Evolutionary conservation across 2,113 vertebrate genomes (phyloP).

Genomic region (Dicerorhinus sumatrensis): DNA sequence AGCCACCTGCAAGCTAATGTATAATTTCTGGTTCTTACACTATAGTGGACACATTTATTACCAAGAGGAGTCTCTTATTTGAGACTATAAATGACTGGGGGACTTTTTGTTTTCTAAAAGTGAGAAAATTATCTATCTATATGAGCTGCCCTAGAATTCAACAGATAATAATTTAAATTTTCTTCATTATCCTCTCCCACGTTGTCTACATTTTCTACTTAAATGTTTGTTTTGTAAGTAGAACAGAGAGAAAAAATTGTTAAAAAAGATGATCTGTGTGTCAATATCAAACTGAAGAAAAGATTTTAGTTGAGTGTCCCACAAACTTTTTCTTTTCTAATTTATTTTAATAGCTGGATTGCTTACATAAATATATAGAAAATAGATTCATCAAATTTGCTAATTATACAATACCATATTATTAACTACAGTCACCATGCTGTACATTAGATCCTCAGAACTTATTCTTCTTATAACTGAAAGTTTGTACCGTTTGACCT

Average conservation of each 20-base stretch:
- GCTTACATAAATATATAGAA: background rate
- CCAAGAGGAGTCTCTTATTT: background rate
- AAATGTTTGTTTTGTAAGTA: background rate
- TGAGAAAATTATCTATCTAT: background rate
- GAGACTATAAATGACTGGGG: background rate
- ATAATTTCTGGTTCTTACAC: background rate
- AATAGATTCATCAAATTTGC: background rate
- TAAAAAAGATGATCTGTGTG: background rate
- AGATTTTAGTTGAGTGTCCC: background rate
- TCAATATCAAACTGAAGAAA: conserved; percentile 8
- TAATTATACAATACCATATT: background rate
- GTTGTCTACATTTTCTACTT: background rate
- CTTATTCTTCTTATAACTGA: background rate
- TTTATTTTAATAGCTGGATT: background rate
- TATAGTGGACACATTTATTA: background rate
- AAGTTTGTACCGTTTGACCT: background rate
- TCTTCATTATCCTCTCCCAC: background rate
- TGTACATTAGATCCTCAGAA: background rate
- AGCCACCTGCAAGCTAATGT: background rate
- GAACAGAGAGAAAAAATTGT: background rate
- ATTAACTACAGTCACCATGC: background rate
- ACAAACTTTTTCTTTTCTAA: background rate
- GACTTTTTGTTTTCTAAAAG: background rate
- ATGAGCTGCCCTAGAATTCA: background rate
- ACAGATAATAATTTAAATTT: background rate